A percentile compares a stretch with the other conserved stretches of the same genome.
Evolutionary conservation across 1,140 invertebrate species (phyloP).

Genomic region (Tetragnatha versicolor): DNA sequence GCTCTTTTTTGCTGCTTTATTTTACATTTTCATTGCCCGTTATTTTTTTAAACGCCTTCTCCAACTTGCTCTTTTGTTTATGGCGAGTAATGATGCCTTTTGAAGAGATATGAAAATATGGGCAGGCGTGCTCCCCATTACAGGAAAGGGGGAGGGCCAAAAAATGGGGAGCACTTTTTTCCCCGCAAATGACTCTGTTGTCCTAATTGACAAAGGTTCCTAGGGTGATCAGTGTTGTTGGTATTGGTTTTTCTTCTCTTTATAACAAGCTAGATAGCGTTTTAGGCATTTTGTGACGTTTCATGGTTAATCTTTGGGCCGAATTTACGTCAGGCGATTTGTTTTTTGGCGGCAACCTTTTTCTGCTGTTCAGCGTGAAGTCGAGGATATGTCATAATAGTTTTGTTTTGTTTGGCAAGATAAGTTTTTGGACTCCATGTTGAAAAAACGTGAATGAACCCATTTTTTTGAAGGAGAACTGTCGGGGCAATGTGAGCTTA

Average conservation of each 20-base stretch:
- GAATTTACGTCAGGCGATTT: slow-evolving; percentile 6
- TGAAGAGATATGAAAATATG: slow-evolving; percentile 51
- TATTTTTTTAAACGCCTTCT: slow-evolving; percentile 17
- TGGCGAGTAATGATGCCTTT: slow-evolving; percentile 39
- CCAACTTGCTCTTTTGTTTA: slow-evolving; percentile 49
- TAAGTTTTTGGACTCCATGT: too few relatives aligned
- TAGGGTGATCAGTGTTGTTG: slow-evolving; percentile 27
- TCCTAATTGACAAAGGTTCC: slow-evolving; percentile 50
- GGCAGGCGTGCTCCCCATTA: slow-evolving; percentile 10
- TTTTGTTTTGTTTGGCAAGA: slow-evolving; percentile 9
- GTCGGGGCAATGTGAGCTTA: too few relatives aligned
- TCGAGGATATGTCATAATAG: slow-evolving; percentile 11
- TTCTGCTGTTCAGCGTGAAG: not conserved
- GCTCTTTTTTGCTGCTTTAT: slow-evolving; percentile 32
- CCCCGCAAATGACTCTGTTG: slow-evolving; percentile 36
- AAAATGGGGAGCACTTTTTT: slow-evolving; percentile 21
- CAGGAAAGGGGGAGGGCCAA: not conserved
- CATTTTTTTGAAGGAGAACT: too few relatives aligned
- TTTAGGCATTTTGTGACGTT: slow-evolving; percentile 42
- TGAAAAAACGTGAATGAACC: too few relatives aligned
- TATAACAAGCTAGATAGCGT: slow-evolving; percentile 31
- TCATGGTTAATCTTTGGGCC: slow-evolving; percentile 33
- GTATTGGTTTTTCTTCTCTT: slow-evolving; percentile 47
- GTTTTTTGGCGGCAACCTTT: not conserved
- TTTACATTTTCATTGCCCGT: slow-evolving; percentile 5